Evolutionary conservation across 2,888 invertebrate genomes (phyloP), one percentile per base, ranked within the genome.

Genomic region (Schizaphis graminum): DNA sequence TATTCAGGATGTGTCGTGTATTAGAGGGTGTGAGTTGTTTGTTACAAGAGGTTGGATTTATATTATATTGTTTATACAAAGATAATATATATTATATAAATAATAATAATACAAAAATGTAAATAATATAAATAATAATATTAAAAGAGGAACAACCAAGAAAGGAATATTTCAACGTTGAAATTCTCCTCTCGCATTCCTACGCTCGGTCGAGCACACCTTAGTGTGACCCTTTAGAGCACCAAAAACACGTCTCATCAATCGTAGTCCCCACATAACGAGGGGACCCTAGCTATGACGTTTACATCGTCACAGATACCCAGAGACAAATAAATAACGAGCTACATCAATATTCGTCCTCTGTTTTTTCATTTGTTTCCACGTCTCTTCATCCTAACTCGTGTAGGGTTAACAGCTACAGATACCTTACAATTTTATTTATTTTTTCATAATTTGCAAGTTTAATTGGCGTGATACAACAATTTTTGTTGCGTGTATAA

Each of bases 231-330:
- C 90, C 90, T 90, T 47, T 41, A 86, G 85, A 94, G 85, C 90
- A 94, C 89, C 90, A 94, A 94, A 93, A 94, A 94, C 90, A 94
- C 61, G 47, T 86, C 86, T 90, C 93, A 94, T 94, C 86, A 94
- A 94, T 90, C 90, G 93, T 86, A 57, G 47, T 85, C 28, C 90
- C 90, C 86, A 49, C 61, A 86, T 94, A 94, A 94, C 93, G 93
- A 94, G 85, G 28, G 61, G 86, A 90, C 57, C 57, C 35, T 47
- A 28, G 89, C 93, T 89, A 93, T 86, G 90, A 90, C 85, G 90
- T 94, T 94, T 91, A 94, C 93, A 91, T 90, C 90, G 93, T 93
- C 93, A 61, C 90, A 86, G 86, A 86, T n/a, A 90, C 49, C 86
- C 90, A 47, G 89, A 90, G 90, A 94, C 93, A 84, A 89, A 93